A percentile compares a stretch with the other conserved stretches of the same genome.
phyloP scores from a whole-genome alignment of 2,888 invertebrate species.

The Sthenelais limicola region DNA sequence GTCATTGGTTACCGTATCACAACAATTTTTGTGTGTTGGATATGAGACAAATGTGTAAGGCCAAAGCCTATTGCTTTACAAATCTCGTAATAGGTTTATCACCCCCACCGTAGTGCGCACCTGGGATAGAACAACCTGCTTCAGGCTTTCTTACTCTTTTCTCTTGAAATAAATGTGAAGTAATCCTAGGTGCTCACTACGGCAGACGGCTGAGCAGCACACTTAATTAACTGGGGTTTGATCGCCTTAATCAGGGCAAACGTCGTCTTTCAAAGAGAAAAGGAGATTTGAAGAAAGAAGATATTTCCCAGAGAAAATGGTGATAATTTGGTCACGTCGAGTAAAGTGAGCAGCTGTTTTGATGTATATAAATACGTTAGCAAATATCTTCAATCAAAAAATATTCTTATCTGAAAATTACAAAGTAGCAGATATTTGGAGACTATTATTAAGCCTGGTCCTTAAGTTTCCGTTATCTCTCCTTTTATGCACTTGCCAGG shows the following conservation, averaged over 20 bases:
- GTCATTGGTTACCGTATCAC: slow-evolving; percentile 30
- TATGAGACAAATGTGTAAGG: slow-evolving; percentile 30
- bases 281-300: background rate
- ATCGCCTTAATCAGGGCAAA: too few relatives aligned
- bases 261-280: too few relatives aligned
- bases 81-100: slow-evolving; percentile 18
- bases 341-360: slow-evolving; percentile 41
- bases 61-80: slow-evolving; percentile 32
- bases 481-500: background rate
- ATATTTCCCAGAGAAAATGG: slow-evolving; percentile 17
- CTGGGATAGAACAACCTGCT: too few relatives aligned
- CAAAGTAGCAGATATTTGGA: slow-evolving; percentile 36
- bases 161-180: too few relatives aligned
- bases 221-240: too few relatives aligned
- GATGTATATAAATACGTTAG: slow-evolving; percentile 42
- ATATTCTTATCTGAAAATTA: slow-evolving; percentile 37
- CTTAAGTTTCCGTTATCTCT: background rate
- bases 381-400: slow-evolving; percentile 42
- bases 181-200: too few relatives aligned
- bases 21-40: slow-evolving; percentile 19
- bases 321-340: slow-evolving; percentile 18
- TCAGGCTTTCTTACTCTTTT: too few relatives aligned
- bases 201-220: too few relatives aligned
- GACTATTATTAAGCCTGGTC: slow-evolving; percentile 9
- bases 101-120: background rate